Conservation (phyloP, 2,113 vertebrate genomes). For the Ahaetulla prasina region DNA sequence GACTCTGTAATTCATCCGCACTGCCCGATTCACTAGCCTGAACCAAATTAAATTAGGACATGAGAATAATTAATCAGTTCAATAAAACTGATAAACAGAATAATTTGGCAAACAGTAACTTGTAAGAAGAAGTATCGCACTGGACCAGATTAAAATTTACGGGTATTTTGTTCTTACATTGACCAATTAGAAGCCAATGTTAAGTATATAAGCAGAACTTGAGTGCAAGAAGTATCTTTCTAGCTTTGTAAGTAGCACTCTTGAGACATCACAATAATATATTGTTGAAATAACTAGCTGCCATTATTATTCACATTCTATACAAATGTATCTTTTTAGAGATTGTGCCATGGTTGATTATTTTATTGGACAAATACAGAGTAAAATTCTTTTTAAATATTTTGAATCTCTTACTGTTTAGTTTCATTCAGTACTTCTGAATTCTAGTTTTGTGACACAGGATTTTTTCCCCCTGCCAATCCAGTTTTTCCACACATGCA, state of each 20-base stretch:
- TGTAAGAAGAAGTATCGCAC: not conserved
- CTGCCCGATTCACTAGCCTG: conserved; percentile 83
- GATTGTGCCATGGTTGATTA: not conserved
- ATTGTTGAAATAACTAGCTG: not conserved
- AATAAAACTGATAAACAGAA: not conserved
- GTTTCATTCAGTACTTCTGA: not conserved
- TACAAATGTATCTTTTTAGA: not conserved
- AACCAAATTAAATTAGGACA: conserved; percentile 50
- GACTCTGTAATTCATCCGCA: conserved; percentile 80
- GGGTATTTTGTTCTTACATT: not conserved
- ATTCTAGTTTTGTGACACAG: not conserved
- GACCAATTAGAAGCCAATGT: not conserved
- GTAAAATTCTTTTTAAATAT: not conserved
- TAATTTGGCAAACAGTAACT: not conserved
- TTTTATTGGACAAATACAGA: not conserved
- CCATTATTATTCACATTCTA: not conserved
- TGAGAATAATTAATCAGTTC: not conserved
- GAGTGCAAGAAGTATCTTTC: not conserved
- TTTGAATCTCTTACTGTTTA: not conserved
- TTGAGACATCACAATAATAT: not conserved
- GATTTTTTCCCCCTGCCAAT: not conserved
- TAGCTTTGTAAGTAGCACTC: not conserved
- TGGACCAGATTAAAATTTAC: not conserved
- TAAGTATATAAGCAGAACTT: not conserved
- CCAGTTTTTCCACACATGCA: not conserved